phyloP scores from a whole-genome alignment of 2,888 invertebrate species.

The Drosophila neutralis region DNA sequence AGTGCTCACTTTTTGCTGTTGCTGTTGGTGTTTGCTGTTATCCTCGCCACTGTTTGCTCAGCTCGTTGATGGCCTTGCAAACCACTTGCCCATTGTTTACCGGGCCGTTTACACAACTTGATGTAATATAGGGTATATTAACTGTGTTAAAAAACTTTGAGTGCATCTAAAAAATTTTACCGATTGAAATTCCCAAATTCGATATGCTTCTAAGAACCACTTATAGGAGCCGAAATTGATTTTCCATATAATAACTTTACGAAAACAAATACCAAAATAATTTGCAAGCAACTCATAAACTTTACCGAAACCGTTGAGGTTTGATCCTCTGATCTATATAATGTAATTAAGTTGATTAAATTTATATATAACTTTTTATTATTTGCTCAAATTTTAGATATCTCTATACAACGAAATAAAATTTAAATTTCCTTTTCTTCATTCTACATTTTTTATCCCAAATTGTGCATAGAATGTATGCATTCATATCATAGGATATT shows the following conservation, averaged over 20 bases:
- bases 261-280: background rate
- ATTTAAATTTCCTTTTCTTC: background rate
- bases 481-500: constrained; percentile 19
- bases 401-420: background rate
- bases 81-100: constrained; percentile 43
- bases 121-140: constrained; percentile 12
- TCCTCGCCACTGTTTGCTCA: constrained; percentile 26
- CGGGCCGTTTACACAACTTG: constrained; percentile 4
- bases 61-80: constrained; percentile 20
- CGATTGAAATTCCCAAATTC: background rate
- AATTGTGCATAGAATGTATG: background rate
- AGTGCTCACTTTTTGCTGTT: constrained; percentile 38
- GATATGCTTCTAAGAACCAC: background rate
- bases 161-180: background rate
- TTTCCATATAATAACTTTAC: background rate
- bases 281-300: background rate
- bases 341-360: background rate
- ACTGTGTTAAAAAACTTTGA: background rate
- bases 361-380: background rate
- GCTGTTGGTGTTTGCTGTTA: constrained; percentile 8
- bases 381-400: background rate
- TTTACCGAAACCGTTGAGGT: background rate
- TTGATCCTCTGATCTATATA: background rate
- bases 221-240: background rate
- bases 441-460: background rate